Evolutionary conservation across 2,888 invertebrate genomes (phyloP), one percentile per base, ranked within the genome.

Genomic region (Pogonocherus hispidulus): DNA sequence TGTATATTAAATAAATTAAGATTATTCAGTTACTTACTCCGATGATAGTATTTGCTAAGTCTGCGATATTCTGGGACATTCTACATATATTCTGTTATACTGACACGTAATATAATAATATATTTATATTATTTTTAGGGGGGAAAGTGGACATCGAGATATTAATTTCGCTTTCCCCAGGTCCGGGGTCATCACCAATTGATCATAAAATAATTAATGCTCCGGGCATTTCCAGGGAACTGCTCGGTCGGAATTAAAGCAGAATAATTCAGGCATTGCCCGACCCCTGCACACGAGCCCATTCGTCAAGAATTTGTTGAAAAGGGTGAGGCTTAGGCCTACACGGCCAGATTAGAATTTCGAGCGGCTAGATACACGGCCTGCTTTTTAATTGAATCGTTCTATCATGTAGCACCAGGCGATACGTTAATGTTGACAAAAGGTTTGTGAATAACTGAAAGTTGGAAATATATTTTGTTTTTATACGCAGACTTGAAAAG

Each of bases 191-290:
- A 14, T n/a, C 16, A 14, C 41, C 41, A 16, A 41, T 41, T 41
- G 41, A 41, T 41, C 41, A 41, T 41, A 41, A n/a, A 41, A 41
- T 41, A 41, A 41, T 41, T 41, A 41, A 41, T 41, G 41, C 14
- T 41, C 41, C 4, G 16, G 41, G 41, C n/a, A 41, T n/a, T 41
- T 41, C 41, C 41, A n/a, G n/a, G 5, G 41, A 16, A 14, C 41
- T 41, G 16, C n/a, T 41, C 41, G 41, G 5, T 14, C 16, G 41
- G 16, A 41, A 41, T 41, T 41, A 41, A 41, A 41, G 14, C 41
- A 16, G 41, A 41, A 41, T 41, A 41, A 41, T 41, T 41, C 41
- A 41, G 14, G 16, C 16, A n/a, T 9, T 9, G n/a, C 14, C n/a
- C 16, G 41, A 41, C 41, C 41, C 41, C n/a, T n/a, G n/a, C 41